Conservation (phyloP, 2,888 invertebrate species). For the Nomada lathburiana region DNA sequence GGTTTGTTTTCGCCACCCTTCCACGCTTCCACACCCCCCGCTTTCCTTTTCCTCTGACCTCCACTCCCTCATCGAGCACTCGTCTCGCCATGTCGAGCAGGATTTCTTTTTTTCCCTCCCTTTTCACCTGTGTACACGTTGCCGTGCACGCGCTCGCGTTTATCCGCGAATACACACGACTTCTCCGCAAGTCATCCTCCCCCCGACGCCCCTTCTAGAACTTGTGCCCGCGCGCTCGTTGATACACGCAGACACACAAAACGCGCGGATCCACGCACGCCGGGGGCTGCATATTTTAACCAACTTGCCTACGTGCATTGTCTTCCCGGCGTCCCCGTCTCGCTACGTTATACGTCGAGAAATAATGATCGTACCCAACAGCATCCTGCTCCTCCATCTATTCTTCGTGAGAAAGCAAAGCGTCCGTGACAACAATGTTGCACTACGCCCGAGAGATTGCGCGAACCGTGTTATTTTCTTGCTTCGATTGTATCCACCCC, state of each 20-base stretch:
- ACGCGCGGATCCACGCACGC: constrained; percentile 60
- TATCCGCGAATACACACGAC: constrained; percentile 53
- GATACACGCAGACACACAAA: constrained; percentile 40
- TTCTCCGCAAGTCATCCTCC: constrained; percentile 8
- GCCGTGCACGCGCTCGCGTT: constrained; percentile 55
- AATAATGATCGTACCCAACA: constrained; percentile 70
- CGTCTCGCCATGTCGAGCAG: constrained; percentile 49
- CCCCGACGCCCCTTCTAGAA: neutral
- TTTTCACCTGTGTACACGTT: constrained; percentile 55
- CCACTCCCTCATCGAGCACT: constrained; percentile 32
- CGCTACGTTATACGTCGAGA: constrained; percentile 53
- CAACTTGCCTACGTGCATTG: constrained; percentile 76
- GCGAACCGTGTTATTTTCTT: constrained; percentile 54
- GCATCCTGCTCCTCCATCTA: constrained; percentile 55
- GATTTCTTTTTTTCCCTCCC: constrained; percentile 32
- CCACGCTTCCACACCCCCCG: constrained; percentile 33
- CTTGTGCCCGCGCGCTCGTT: constrained; percentile 7
- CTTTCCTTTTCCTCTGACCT: constrained; percentile 46
- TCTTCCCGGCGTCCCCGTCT: constrained; percentile 63
- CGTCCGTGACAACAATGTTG: constrained; percentile 64
- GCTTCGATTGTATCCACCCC: constrained; percentile 42
- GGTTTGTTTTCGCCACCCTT: constrained; percentile 59
- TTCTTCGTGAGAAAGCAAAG: constrained; percentile 55
- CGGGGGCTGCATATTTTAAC: constrained; percentile 79
- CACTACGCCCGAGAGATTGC: constrained; percentile 58